Percentiles rank a stretch among this genome's conserved stretches.
Conservation (phyloP, 2,113 vertebrate genomes). For the Gulo gulo region DNA sequence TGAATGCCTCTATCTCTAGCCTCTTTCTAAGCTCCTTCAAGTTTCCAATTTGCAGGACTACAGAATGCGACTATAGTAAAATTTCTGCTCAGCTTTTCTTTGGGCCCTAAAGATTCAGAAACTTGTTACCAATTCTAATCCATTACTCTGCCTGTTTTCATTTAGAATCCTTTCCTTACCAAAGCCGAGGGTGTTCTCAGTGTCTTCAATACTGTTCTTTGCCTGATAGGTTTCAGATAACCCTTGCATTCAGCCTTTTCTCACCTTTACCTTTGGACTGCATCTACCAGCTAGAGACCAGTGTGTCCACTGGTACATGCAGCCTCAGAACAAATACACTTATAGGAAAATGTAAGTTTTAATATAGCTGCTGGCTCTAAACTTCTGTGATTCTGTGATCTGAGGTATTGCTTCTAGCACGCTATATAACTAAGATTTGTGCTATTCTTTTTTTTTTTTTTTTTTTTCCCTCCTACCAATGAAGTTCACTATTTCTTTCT, state of each 20-base stretch:
- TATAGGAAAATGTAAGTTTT: background rate
- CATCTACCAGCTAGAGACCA: background rate
- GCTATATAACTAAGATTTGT: background rate
- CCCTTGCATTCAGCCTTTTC: background rate
- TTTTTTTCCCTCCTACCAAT: background rate
- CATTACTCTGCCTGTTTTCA: background rate
- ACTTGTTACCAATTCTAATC: background rate
- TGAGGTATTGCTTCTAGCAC: background rate
- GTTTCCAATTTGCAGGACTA: background rate
- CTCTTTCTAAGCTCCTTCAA: background rate
- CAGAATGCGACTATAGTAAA: background rate
- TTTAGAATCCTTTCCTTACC: background rate
- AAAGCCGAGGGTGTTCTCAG: rapidly evolving
- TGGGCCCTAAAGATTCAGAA: background rate
- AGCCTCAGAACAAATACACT: background rate
- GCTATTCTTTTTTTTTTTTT: background rate
- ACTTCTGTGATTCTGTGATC: background rate
- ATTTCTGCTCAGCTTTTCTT: background rate
- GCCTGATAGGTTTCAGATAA: background rate
- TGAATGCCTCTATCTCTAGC: background rate
- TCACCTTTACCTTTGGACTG: background rate
- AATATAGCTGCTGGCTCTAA: background rate
- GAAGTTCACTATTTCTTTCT: background rate
- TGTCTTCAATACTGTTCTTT: background rate
- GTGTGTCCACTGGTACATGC: background rate